These are phyloP conservation scores for Gopherus evgoodei DNA, from an alignment of 2,113 vertebrate genomes.

Conservation along the genomic window DNA sequence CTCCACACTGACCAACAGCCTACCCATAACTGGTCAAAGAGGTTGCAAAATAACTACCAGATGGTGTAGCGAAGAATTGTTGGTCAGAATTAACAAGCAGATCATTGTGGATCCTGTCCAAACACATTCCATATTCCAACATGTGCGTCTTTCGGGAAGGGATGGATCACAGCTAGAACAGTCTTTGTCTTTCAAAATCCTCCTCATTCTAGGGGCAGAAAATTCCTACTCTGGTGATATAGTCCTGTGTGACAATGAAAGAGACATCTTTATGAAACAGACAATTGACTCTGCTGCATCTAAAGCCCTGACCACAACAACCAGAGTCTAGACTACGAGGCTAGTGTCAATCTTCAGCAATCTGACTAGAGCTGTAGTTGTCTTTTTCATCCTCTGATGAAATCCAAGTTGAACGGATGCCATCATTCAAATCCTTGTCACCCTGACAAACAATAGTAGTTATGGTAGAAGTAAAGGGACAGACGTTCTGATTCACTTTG, in stretches of 20 bases:
- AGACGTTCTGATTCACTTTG: accelerated
- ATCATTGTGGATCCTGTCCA: not conserved
- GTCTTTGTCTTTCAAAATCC: not conserved
- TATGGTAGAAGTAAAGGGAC: not conserved
- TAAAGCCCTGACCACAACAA: not conserved
- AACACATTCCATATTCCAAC: not conserved
- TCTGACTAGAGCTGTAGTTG: not conserved
- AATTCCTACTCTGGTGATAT: not conserved
- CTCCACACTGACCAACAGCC: not conserved
- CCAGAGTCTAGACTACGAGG: not conserved
- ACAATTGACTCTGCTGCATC: not conserved
- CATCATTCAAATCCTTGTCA: not conserved
- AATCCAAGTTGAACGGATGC: not conserved
- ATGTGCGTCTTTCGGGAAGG: not conserved
- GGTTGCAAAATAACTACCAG: not conserved
- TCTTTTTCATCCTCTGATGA: not conserved
- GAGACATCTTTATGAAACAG: not conserved
- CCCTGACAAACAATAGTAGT: not conserved
- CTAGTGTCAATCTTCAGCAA: not conserved
- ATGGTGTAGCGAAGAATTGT: not conserved
- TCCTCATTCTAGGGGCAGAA: not conserved
- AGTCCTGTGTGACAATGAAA: not conserved
- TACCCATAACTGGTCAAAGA: not conserved
- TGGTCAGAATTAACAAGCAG: not conserved
- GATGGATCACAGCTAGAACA: not conserved